Evolutionary conservation across 2,888 invertebrate species (phyloP).

Genomic region (Opisthograptis luteolata): DNA sequence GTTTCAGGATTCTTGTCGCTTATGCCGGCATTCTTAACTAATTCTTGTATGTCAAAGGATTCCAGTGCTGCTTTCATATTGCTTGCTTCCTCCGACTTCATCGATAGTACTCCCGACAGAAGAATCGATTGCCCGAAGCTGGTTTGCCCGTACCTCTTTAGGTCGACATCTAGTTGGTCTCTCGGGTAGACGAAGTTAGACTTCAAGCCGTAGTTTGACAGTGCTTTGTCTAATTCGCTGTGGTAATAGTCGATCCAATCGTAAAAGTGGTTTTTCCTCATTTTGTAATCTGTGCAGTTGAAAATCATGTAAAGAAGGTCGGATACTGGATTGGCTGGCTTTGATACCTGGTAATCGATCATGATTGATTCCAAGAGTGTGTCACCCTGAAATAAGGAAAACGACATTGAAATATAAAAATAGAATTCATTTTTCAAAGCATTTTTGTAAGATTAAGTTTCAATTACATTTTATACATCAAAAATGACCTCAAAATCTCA

Average conservation of each 20-base stretch:
- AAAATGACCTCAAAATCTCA: too few relatives aligned
- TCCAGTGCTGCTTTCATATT: slow-evolving; percentile 29
- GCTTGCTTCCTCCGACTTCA: slow-evolving; percentile 39
- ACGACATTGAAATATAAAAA: too few relatives aligned
- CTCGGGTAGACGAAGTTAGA: slow-evolving; percentile 40
- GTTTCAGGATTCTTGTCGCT: slow-evolving; percentile 6
- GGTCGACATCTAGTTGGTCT: slow-evolving; percentile 44
- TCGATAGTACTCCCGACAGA: slow-evolving; percentile 27
- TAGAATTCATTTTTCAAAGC: background rate
- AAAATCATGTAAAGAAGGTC: slow-evolving; percentile 47
- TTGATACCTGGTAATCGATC: slow-evolving; percentile 51
- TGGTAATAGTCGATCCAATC: slow-evolving; percentile 50
- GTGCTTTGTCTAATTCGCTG: slow-evolving; percentile 37
- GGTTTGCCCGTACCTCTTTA: slow-evolving; percentile 41
- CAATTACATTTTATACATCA: too few relatives aligned
- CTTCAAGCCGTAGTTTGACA: slow-evolving; percentile 41
- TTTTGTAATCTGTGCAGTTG: slow-evolving; percentile 45
- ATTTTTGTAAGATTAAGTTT: too few relatives aligned
- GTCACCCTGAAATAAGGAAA: slow-evolving; percentile 39
- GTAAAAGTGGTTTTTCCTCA: slow-evolving; percentile 38
- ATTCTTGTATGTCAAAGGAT: background rate
- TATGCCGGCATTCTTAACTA: background rate
- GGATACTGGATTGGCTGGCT: slow-evolving; percentile 37
- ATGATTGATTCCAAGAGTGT: slow-evolving; percentile 37
- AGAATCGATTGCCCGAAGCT: slow-evolving; percentile 33